phyloP scores from a whole-genome alignment of 2,888 invertebrate genomes.

The Drepana falcataria region DNA sequence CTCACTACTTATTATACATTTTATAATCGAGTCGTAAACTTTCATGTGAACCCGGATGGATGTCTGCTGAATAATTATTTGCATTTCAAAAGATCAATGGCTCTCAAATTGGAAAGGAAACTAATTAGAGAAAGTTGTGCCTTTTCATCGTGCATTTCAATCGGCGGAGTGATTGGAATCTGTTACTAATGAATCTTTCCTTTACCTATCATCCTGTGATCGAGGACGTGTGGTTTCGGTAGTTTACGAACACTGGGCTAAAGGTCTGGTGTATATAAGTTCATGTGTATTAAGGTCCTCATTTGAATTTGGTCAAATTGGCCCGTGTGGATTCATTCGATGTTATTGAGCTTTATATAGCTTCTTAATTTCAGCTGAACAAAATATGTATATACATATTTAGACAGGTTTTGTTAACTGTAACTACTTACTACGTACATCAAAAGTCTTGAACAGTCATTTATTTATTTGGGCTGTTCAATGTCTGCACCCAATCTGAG shows the following conservation, averaged over 20 bases:
- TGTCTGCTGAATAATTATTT: constrained; percentile 38
- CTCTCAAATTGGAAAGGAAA: constrained; percentile 36
- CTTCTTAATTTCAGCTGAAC: too few relatives aligned
- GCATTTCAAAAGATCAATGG: constrained; percentile 41
- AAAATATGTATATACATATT: too few relatives aligned
- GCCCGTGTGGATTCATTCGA: too few relatives aligned
- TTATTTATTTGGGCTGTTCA: too few relatives aligned
- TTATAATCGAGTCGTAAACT: constrained; percentile 18
- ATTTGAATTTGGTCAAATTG: too few relatives aligned
- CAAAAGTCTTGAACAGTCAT: too few relatives aligned
- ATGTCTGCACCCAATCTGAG: too few relatives aligned
- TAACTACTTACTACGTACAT: too few relatives aligned
- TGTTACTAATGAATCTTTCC: constrained; percentile 17
- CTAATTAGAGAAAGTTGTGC: constrained; percentile 41
- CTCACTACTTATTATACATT: too few relatives aligned
- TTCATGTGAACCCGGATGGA: constrained; percentile 21
- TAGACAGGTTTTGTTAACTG: too few relatives aligned
- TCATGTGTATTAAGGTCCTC: not conserved
- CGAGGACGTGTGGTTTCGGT: not conserved
- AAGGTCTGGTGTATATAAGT: not conserved
- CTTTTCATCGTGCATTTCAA: constrained; percentile 24
- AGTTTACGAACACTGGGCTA: not conserved
- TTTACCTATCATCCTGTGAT: constrained; percentile 1
- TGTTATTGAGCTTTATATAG: too few relatives aligned
- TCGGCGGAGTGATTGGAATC: constrained; percentile 17